Evolutionary conservation across 2,888 invertebrate genomes (phyloP), one percentile per base, ranked within the genome.

Genomic region (Pachymerium ferrugineum): DNA sequence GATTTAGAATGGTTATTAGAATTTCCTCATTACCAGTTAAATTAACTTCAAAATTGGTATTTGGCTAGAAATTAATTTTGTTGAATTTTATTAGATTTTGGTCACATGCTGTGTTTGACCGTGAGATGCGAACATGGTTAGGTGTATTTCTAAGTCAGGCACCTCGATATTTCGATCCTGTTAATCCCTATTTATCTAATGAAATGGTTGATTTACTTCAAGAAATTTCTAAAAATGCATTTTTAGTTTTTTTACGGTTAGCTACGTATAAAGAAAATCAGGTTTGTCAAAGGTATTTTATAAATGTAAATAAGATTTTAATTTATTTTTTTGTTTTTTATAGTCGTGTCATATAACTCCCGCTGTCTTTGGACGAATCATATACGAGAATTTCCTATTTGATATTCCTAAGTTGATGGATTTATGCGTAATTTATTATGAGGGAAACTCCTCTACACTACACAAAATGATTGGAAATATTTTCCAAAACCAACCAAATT

Each of bases 351-450:
- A 79, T 86, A 88, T 93, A 81, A 86, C 84, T 1, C 87, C 87
- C 72, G 83, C 86, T 42, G 86, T 86, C 74, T 88, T 91, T 84
- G 89, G 88, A 0, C 85, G 88, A 5, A 79, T 91, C n/a, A 80
- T 94, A 70, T 93, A 93, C 81, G 86, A 90, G 75, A 89, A 92
- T 78, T 92, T 88, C 81, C 84, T 94, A 76, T 89, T 93, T 78
- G 91, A 93, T n/a, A 86, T 93, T 76, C 91, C 93, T 0, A 89
- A 91, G 79, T 82, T 94, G 72, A 88, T 92, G 83, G 93, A 93
- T 80, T 81, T 93, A 12, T 89, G 91, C 79, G 85, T 89, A 47
- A 84, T 91, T 8, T 92, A 91, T 78, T 91, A 90, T 0, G 85
- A 86, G 69, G 87, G 87, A 70, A 92, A 93, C 79, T 79, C 83